phyloP scores from a whole-genome alignment of 2,113 vertebrate species.

The Sinocyclocheilus rhinocerous region DNA sequence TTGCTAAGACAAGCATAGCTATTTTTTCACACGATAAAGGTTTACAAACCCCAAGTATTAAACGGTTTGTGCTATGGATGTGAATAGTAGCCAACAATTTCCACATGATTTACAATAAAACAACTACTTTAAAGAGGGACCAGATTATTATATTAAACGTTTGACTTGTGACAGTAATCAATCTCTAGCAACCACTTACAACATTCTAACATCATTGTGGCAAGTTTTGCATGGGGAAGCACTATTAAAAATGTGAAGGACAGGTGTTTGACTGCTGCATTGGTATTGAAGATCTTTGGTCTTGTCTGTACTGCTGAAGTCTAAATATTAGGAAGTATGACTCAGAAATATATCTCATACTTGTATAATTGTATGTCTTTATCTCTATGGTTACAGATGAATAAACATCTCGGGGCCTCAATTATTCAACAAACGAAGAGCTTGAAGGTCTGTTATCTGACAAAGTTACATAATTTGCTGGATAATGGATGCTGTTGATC shows the following conservation, averaged over 20 bases:
- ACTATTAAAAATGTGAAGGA: not conserved
- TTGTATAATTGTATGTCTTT: slow-evolving; percentile 5
- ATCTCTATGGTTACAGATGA: slow-evolving; percentile 47
- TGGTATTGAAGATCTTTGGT: not conserved
- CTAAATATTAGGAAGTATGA: slow-evolving; percentile 9
- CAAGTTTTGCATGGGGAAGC: not conserved
- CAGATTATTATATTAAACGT: not conserved
- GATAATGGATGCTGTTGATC: slow-evolving; percentile 36
- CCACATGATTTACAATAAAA: not conserved
- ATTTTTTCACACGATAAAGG: not conserved
- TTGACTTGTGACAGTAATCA: not conserved
- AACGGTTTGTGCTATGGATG: not conserved
- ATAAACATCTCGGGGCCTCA: slow-evolving; percentile 28
- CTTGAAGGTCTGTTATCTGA: slow-evolving; percentile 44
- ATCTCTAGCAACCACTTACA: not conserved
- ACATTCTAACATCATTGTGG: not conserved
- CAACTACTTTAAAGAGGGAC: not conserved
- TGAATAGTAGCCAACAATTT: not conserved
- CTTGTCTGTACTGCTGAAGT: not conserved
- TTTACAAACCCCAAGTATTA: not conserved
- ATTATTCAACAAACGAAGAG: slow-evolving; percentile 12
- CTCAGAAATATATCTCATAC: not conserved
- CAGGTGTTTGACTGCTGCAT: not conserved
- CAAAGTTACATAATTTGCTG: slow-evolving; percentile 40
- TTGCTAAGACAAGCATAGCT: not conserved